These are phyloP conservation scores for Gobio gobio DNA, from an alignment of 2,113 vertebrate genomes.

Conservation along the genomic window DNA sequence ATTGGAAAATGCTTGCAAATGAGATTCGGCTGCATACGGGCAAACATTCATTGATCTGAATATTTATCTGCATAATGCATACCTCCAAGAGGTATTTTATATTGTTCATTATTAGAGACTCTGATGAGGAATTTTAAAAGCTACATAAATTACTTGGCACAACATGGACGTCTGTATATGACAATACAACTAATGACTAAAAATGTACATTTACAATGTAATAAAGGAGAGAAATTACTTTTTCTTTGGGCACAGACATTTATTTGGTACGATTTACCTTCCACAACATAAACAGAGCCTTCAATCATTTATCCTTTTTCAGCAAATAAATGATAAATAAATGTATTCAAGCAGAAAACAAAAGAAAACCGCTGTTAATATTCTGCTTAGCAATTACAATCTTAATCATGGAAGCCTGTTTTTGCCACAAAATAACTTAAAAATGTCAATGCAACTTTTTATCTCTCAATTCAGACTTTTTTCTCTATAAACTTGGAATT, in stretches of 20 bases:
- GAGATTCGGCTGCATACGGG: conserved; percentile 11
- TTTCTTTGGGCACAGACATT: background rate
- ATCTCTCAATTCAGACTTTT: background rate
- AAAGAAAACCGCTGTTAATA: background rate
- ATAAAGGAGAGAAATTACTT: background rate
- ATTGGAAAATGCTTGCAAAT: conserved; percentile 29
- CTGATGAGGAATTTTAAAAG: conserved; percentile 24
- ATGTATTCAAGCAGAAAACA: background rate
- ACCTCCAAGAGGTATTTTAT: background rate
- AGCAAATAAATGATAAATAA: background rate
- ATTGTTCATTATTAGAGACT: conserved; percentile 16
- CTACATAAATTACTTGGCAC: background rate
- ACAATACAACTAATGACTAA: background rate
- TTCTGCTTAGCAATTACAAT: background rate
- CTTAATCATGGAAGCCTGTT: background rate
- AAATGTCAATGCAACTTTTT: background rate
- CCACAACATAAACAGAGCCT: background rate
- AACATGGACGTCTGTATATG: background rate
- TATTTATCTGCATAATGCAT: conserved; percentile 38
- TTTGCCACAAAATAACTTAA: background rate
- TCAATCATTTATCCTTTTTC: background rate
- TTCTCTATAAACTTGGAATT: background rate
- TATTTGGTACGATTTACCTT: background rate
- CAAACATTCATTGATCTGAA: conserved; percentile 46
- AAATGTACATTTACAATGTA: background rate